Evolutionary conservation across 1,140 invertebrate genomes (phyloP).

Genomic region (Diorhabda sublineata): DNA sequence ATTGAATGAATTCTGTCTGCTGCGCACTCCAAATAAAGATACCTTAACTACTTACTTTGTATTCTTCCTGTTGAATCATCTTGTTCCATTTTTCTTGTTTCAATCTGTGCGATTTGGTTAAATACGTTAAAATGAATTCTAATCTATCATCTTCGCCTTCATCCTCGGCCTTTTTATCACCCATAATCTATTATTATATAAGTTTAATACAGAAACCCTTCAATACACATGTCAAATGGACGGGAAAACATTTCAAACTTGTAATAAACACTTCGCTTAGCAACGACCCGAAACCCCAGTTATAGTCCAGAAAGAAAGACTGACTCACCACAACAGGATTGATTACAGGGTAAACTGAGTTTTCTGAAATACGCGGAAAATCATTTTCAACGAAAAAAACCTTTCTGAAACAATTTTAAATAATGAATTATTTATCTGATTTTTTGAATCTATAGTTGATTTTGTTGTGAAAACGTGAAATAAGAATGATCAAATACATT

Average conservation of each 20-base stretch:
- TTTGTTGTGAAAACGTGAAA: too few relatives aligned
- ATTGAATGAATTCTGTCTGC: background rate
- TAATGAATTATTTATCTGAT: too few relatives aligned
- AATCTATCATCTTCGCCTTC: slow-evolving; percentile 42
- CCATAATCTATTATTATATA: slow-evolving; percentile 14
- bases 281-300: slow-evolving; percentile 15
- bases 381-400: too few relatives aligned
- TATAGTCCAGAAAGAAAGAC: background rate
- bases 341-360: too few relatives aligned
- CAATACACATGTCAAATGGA: background rate
- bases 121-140: slow-evolving; percentile 46
- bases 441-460: too few relatives aligned
- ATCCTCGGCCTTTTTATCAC: slow-evolving; percentile 31
- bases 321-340: background rate
- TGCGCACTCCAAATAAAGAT: background rate
- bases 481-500: too few relatives aligned
- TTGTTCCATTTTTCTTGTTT: slow-evolving; percentile 75
- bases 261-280: slow-evolving; percentile 28
- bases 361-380: too few relatives aligned
- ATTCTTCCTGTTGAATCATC: slow-evolving; percentile 66
- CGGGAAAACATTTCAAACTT: slow-evolving; percentile 6
- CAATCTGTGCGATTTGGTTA: slow-evolving; percentile 59
- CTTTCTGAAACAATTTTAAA: too few relatives aligned
- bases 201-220: background rate
- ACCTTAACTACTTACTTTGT: slow-evolving; percentile 48